phyloP scores from a whole-genome alignment of 2,113 vertebrate species.

The Melanotaenia duboulayi region DNA sequence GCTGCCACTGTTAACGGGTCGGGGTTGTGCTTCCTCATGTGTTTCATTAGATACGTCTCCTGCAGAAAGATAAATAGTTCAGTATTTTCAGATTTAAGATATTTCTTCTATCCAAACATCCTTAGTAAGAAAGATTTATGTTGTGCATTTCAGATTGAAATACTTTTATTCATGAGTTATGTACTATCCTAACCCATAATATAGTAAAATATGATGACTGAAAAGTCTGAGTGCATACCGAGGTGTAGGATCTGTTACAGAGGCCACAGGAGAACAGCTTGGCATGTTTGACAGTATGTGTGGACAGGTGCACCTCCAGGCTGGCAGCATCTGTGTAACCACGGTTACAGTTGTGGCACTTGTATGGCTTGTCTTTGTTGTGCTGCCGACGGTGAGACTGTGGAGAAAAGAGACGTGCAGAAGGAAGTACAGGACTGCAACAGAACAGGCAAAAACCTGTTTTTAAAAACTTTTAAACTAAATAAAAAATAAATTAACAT shows the following conservation, averaged over 20 bases:
- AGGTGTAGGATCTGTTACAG: slow-evolving; percentile 96
- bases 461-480: no score
- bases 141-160: no score
- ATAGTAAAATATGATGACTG: no score
- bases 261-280: slow-evolving; percentile 97
- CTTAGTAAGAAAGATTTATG: not conserved
- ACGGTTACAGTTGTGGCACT: slow-evolving; percentile 98
- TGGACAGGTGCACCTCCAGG: slow-evolving; percentile 96
- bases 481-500: no score
- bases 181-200: no score
- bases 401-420: slow-evolving; percentile 6
- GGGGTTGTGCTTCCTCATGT: slow-evolving; percentile 99
- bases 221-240: slow-evolving; percentile 82
- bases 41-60: slow-evolving; percentile 99
- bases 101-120: not conserved
- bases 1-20: slow-evolving; percentile 81
- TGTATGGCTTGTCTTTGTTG: slow-evolving; percentile 99
- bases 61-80: slow-evolving; percentile 42
- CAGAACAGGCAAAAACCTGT: no score
- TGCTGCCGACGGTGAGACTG: slow-evolving; percentile 99
- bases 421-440: not conserved
- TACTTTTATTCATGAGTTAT: no score
- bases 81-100: not conserved
- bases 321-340: slow-evolving; percentile 95
- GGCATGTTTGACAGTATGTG: slow-evolving; percentile 97